Base-by-base conservation (phyloP, 2,797 vertebrate genomes). In the Manis crassicaudata region DNA sequence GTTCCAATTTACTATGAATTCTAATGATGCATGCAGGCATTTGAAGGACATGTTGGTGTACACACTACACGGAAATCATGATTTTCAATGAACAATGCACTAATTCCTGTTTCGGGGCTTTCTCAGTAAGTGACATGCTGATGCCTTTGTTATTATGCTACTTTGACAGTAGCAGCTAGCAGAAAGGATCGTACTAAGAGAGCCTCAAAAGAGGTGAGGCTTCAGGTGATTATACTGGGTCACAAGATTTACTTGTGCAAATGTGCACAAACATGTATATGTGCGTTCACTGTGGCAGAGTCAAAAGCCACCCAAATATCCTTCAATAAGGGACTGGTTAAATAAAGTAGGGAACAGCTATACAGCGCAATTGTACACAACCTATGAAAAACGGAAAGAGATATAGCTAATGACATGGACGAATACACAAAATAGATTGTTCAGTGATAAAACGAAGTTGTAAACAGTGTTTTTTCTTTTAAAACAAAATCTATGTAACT, bases 311-410 rank as follows among this genome's bases (percentile, higher is more conserved):
- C 7, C 21, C n/a, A 63, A 58, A 89, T 1, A 13, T 9, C 60
- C 52, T 73, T 88, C 52, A 46, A 3, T 7, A 72, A 20, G 14
- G 9, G 7, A 62, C 6, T 43, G 16, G 12, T 52, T 70, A 72
- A 77, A 65, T 81, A 13, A 76, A 73, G 32, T 21, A 27, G n/a
- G 29, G 3, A 17, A 43, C 1, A 65, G 62, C 3, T 10, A 27
- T 25, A 13, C 8, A 46, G 23, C 6, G 40, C 5, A 13, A 65
- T 20, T 56, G 3, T 6, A 76, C 2, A 16, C 0, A 5, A 27
- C 2, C 17, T 50, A 29, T 37, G 62, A 80, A 77, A 50, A 40
- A 70, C 2, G 52, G 13, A 82, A 29, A 73, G 0, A 52, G 5
- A 46, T 3, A 11, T 4, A 54, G 5, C 32, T 46, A 73, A 37